Percentiles rank a stretch among this genome's conserved stretches.
Evolutionary conservation across 2,888 invertebrate genomes (phyloP).

Genomic region (Opisthograptis luteolata): DNA sequence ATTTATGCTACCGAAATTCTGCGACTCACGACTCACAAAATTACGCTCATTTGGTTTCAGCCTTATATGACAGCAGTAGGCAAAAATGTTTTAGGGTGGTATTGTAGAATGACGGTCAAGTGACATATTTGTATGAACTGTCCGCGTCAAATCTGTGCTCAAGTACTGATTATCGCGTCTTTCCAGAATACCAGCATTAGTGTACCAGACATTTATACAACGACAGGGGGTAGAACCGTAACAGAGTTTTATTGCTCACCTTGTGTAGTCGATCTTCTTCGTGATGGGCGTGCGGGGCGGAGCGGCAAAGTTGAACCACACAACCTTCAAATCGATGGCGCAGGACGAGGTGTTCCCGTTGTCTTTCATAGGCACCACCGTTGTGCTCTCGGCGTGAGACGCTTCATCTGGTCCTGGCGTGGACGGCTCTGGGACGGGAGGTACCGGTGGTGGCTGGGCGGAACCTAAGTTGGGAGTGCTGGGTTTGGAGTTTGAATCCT

Average conservation of each 20-base stretch:
- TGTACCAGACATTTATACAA: too few relatives aligned
- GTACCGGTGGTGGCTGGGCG: constrained; percentile 63
- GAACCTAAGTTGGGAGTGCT: constrained; percentile 83
- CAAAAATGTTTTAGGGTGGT: too few relatives aligned
- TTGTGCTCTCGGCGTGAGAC: constrained; percentile 64
- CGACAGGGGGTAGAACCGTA: too few relatives aligned
- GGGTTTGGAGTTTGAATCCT: constrained; percentile 85
- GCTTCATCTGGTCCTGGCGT: constrained; percentile 72
- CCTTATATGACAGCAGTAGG: too few relatives aligned
- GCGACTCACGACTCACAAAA: too few relatives aligned
- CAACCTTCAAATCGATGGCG: constrained; percentile 93
- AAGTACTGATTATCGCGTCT: too few relatives aligned
- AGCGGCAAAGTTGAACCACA: constrained; percentile 99
- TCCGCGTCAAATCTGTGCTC: too few relatives aligned
- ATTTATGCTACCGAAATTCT: too few relatives aligned
- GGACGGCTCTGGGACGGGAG: constrained; percentile 59
- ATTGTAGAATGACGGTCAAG: too few relatives aligned
- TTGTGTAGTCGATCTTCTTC: constrained; percentile 96
- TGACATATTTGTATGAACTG: too few relatives aligned
- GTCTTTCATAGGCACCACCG: constrained; percentile 82
- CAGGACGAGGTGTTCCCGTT: constrained; percentile 93
- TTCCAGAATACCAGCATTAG: too few relatives aligned
- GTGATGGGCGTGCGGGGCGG: constrained; percentile 97
- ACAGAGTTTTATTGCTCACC: constrained; percentile 70
- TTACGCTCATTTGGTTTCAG: too few relatives aligned